Evolutionary conservation across 2,888 invertebrate species (phyloP).

Genomic region (Ophion costatus): DNA sequence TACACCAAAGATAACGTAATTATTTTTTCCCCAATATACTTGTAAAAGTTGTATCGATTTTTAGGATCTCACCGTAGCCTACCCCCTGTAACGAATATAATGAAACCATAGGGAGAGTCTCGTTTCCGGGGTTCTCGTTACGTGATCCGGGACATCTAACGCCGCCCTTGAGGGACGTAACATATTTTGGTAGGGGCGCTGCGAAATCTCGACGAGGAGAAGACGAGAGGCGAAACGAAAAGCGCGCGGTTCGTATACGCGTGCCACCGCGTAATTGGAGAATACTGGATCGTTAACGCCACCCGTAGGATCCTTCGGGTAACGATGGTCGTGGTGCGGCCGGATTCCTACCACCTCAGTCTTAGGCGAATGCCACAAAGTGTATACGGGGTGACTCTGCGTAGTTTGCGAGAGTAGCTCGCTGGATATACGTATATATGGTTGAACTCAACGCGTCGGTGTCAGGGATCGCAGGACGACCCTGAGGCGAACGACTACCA

Average conservation of each 20-base stretch:
- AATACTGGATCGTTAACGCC: constrained; percentile 59
- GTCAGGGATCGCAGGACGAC: not conserved
- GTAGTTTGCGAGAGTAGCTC: not conserved
- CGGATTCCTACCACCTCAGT: constrained; percentile 6
- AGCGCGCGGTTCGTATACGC: constrained; percentile 33
- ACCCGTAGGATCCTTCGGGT: constrained; percentile 46
- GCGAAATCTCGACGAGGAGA: constrained; percentile 12
- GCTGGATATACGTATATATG: not conserved
- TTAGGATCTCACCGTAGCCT: no score
- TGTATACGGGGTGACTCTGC: not conserved
- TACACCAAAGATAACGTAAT: no score
- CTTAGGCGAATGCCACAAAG: constrained; percentile 14
- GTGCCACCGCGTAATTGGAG: constrained; percentile 59
- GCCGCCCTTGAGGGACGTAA: constrained; percentile 35
- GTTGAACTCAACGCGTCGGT: constrained; percentile 10
- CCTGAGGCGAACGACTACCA: not conserved
- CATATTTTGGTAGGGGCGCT: constrained; percentile 18
- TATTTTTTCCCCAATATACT: no score
- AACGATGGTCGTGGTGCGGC: constrained; percentile 18
- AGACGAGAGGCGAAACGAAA: not conserved
- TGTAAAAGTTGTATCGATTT: no score
- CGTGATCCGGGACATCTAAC: constrained; percentile 43
- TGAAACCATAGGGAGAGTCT: not conserved
- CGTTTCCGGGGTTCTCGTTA: constrained; percentile 48
- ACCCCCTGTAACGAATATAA: not conserved